Conservation (phyloP, 2,888 invertebrate species). For the Drosophila silvestris region DNA sequence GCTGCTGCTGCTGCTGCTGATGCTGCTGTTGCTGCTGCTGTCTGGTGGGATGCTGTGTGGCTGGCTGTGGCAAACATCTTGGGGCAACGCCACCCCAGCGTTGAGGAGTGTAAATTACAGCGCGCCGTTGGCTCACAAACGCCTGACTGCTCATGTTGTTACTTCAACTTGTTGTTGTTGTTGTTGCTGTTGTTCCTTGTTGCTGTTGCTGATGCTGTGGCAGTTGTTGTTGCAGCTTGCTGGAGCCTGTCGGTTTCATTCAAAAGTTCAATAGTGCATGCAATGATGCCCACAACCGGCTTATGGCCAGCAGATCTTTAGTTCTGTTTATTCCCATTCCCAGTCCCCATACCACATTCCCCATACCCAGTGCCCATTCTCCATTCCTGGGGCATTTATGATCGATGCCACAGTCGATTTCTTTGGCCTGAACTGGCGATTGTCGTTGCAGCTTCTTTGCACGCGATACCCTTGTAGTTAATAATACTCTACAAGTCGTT, state of each 20-base stretch:
- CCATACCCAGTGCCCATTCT: slow-evolving; percentile 5
- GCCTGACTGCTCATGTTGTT: slow-evolving; percentile 60
- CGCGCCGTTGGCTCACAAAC: slow-evolving; percentile 68
- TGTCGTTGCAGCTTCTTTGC: slow-evolving; percentile 62
- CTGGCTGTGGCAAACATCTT: slow-evolving; percentile 35
- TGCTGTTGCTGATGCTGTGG: neutral
- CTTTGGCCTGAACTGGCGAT: slow-evolving; percentile 63
- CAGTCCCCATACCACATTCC: slow-evolving; percentile 31
- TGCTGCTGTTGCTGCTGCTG: neutral
- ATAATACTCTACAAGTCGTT: slow-evolving; percentile 25
- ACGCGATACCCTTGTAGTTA: slow-evolving; percentile 53
- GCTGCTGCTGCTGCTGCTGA: slow-evolving; percentile 1
- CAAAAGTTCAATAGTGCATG: slow-evolving; percentile 81
- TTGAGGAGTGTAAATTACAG: slow-evolving; percentile 77
- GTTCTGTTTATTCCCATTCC: slow-evolving; percentile 48
- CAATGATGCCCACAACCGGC: slow-evolving; percentile 55
- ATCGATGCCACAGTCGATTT: slow-evolving; percentile 78
- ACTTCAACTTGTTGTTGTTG: slow-evolving; percentile 33
- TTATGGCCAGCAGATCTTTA: slow-evolving; percentile 27
- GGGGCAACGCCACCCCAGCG: slow-evolving; percentile 72
- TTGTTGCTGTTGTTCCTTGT: slow-evolving; percentile 13
- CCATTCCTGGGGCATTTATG: slow-evolving; percentile 61
- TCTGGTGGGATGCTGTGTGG: slow-evolving; percentile 36
- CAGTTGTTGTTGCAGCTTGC: slow-evolving; percentile 33
- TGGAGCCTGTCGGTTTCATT: slow-evolving; percentile 79